These are phyloP conservation scores for Sepiola atlantica DNA, from an alignment of 2,888 invertebrate species.

Conservation along the genomic window DNA sequence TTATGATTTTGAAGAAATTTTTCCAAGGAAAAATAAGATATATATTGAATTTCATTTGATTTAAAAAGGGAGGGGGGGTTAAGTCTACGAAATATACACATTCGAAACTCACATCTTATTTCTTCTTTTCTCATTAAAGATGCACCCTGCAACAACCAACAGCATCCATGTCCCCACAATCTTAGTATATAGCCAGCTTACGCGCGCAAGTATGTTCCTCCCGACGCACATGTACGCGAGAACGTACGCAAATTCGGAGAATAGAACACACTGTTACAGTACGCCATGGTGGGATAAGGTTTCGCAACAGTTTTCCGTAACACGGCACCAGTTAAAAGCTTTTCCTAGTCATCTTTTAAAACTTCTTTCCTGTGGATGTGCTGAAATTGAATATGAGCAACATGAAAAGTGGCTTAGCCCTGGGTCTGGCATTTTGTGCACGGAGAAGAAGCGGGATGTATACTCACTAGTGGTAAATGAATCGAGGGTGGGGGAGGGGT, in stretches of 20 bases:
- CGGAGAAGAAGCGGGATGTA: not conserved
- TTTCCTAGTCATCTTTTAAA: constrained; percentile 32
- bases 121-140: not conserved
- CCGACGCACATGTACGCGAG: not conserved
- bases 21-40: not conserved
- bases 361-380: constrained; percentile 32
- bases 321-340: constrained; percentile 22
- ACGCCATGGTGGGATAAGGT: not conserved
- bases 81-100: not conserved
- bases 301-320: constrained; percentile 32
- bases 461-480: not conserved
- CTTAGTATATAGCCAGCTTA: not conserved
- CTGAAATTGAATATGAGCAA: constrained; percentile 32
- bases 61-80: not conserved
- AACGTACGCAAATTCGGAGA: not conserved
- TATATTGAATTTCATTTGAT: not conserved
- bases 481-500: not conserved
- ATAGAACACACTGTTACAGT: not conserved
- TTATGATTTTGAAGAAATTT: not conserved
- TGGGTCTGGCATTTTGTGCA: not conserved
- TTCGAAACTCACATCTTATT: not conserved
- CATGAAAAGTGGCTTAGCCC: constrained; percentile 10
- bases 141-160: not conserved
- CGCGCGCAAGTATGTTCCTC: not conserved
- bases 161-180: not conserved